Base-by-base conservation (phyloP, 2,888 invertebrate genomes). In the Serripes groenlandicus region DNA sequence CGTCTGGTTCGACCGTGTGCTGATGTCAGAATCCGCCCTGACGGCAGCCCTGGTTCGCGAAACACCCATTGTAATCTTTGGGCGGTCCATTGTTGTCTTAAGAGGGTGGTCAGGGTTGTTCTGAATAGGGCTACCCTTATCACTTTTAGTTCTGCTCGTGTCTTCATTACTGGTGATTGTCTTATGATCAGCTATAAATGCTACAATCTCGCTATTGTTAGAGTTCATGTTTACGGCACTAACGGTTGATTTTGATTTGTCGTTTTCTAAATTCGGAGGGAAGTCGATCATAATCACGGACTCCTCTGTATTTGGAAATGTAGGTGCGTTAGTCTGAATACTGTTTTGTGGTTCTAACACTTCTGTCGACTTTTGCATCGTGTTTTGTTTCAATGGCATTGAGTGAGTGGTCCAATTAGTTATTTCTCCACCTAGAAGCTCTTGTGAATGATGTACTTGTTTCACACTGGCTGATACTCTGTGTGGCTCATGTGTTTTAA, bases 261-360 rank as follows among this genome's bases (percentile, higher is more conserved):
- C 62, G 35, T 34, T 73, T 56, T 81, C 75, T 4, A 60, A 11
- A 58, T 82, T 82, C 37, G 83, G 83, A 7, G 83, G 83, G 34
- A 83, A 83, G 52, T 83, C 79, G 2, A 83, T 83, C 79, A 83
- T 83, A 3, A 83, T 83, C 18, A 83, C 72, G 56, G 76, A 34
- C n/a, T 79, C 66, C 23, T 66, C 66, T 2, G 66, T 42, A 42
- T 42, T 42, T 42, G 42, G 15, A 7, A 15, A 15, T 42, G 9
- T 15, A 7, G 15, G 42, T 7, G 7, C 42, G 42, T 11, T 15
- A 11, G 7, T 42, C 7, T 15, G 7, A 42, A 42, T 15, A 42
- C 42, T 42, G 42, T 7, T 42, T n/a, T n/a, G n/a, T n/a, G n/a
- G n/a, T n/a, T n/a, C n/a, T n/a, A n/a, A n/a, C 42, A 42, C 42